A percentile compares a stretch with the other conserved stretches of the same genome.
Evolutionary conservation across 2,888 invertebrate genomes (phyloP).

Genomic region (Leistus spinibarbis): DNA sequence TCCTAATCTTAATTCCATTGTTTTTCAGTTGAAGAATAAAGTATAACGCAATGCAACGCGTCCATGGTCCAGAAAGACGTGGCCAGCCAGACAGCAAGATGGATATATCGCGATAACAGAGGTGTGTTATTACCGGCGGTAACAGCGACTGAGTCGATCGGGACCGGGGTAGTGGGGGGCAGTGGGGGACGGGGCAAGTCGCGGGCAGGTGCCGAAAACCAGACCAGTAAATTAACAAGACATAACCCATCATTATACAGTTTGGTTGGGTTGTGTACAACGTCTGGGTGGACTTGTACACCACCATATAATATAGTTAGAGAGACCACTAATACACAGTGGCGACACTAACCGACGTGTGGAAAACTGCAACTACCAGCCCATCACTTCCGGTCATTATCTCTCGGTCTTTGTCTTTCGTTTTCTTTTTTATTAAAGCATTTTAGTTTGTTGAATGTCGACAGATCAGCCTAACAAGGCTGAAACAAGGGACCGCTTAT

Average conservation of each 20-base stretch:
- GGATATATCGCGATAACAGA: constrained; percentile 23
- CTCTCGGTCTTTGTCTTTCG: neutral
- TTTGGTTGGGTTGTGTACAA: constrained; percentile 23
- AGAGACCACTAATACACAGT: neutral
- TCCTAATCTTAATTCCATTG: neutral
- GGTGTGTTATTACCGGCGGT: constrained; percentile 34
- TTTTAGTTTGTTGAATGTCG: constrained; percentile 5
- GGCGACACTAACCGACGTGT: neutral
- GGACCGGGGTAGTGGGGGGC: neutral
- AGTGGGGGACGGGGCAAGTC: neutral
- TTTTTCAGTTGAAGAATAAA: constrained; percentile 6
- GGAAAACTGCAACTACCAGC: constrained; percentile 27
- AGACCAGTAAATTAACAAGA: constrained; percentile 38
- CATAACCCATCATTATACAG: constrained; percentile 34
- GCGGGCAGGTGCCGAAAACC: constrained; percentile 39
- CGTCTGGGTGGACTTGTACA: constrained; percentile 21
- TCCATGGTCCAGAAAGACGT: neutral
- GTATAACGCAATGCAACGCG: neutral
- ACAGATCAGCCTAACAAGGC: constrained; percentile 9
- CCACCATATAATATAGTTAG: neutral
- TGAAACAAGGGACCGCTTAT: neutral
- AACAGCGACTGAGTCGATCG: neutral
- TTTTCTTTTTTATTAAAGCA: neutral
- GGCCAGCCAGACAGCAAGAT: constrained; percentile 18
- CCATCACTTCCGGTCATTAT: constrained; percentile 31